These are phyloP conservation scores for Psilopogon haemacephalus DNA, from an alignment of 2,113 vertebrate genomes.

Conservation along the genomic window DNA sequence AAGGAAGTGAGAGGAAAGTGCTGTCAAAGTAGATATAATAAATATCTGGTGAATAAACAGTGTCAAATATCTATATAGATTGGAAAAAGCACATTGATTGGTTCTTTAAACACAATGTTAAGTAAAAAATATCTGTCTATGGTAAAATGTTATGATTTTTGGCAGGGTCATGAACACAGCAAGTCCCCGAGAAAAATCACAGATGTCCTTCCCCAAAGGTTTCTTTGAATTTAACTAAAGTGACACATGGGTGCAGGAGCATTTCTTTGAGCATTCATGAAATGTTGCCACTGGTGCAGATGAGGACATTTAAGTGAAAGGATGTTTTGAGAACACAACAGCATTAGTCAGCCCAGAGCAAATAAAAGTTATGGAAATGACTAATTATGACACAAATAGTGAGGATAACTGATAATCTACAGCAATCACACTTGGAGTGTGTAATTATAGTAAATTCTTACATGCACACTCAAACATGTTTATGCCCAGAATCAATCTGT, in stretches of 20 bases:
- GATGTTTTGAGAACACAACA: not conserved
- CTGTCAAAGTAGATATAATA: not conserved
- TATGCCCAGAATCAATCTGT: not conserved
- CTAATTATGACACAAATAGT: not conserved
- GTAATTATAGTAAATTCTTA: not conserved
- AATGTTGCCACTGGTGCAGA: not conserved
- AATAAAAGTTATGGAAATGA: not conserved
- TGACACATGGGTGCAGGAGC: not conserved
- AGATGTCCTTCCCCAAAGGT: not conserved
- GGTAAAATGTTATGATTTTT: not conserved
- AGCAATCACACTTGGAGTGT: not conserved
- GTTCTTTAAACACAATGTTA: not conserved
- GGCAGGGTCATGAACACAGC: slow-evolving; percentile 13
- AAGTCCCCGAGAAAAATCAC: not conserved
- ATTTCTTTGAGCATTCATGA: not conserved
- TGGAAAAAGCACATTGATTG: not conserved
- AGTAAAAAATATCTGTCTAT: not conserved
- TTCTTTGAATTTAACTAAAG: not conserved
- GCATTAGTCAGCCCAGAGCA: not conserved
- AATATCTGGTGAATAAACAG: not conserved
- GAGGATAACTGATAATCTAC: not conserved
- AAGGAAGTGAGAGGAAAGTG: not conserved
- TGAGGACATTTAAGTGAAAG: slow-evolving; percentile 1
- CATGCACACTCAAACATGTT: not conserved
- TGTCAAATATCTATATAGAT: not conserved